phyloP scores from a whole-genome alignment of 2,888 invertebrate species.

The Pheosia tremula region DNA sequence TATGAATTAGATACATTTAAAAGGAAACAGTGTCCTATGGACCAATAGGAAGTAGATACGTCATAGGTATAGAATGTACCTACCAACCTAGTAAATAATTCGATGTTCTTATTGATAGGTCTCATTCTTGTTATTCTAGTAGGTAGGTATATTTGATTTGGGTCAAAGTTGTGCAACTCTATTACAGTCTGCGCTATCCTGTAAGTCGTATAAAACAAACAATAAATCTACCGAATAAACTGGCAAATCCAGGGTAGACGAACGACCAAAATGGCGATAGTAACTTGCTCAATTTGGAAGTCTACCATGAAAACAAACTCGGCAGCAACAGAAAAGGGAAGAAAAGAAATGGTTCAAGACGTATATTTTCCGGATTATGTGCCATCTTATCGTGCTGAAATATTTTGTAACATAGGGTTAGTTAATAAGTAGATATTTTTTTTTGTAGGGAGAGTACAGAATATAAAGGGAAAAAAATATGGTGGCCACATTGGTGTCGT shows the following conservation, averaged over 20 bases:
- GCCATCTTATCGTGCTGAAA: conserved; percentile 1
- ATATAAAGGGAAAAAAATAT: too few relatives aligned
- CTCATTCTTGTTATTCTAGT: too few relatives aligned
- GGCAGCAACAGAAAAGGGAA: not conserved
- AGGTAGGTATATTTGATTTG: too few relatives aligned
- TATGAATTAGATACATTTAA: too few relatives aligned
- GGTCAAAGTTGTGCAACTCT: not conserved
- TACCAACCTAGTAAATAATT: too few relatives aligned
- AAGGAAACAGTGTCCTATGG: too few relatives aligned
- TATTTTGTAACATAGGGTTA: not conserved
- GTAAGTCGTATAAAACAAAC: not conserved
- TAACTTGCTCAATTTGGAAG: conserved; percentile 4
- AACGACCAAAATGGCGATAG: not conserved
- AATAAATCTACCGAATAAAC: not conserved
- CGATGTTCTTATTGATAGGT: too few relatives aligned
- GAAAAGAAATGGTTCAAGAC: not conserved
- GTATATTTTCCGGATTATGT: not conserved
- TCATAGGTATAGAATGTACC: too few relatives aligned
- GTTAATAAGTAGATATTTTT: too few relatives aligned
- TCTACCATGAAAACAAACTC: conserved; percentile 1
- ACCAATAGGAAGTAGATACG: too few relatives aligned
- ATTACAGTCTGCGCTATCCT: not conserved
- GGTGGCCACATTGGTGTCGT: too few relatives aligned
- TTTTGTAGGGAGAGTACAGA: too few relatives aligned
- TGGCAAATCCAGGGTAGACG: not conserved